Base-by-base conservation (phyloP, 2,797 vertebrate genomes). In the Hypotaenidia philippensis region DNA sequence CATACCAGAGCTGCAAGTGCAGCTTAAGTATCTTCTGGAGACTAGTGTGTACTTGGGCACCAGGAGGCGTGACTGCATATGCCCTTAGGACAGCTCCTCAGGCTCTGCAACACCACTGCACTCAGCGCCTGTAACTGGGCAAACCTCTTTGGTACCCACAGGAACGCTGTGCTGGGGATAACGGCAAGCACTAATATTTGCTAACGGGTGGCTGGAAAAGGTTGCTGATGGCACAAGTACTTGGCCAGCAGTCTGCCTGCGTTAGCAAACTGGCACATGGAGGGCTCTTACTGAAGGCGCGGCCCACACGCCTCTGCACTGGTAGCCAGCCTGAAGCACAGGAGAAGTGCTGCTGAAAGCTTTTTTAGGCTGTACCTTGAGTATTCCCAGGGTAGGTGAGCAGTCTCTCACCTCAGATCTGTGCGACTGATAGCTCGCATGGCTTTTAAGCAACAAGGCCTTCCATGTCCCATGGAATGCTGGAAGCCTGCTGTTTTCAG, bases 51-150 rank as follows among this genome's bases (percentile, higher is more conserved):
- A 11, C 11, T 7, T 5, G 7, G 47, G 36, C 47, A 60, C 13
- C 38, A 38, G 1, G 0, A 31, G 27, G 23, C 1, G 2, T 10
- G 11, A 17, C 27, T 66, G 23, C 0, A 0, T 65, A 0, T 61
- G 50, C 10, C 29, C 19, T 44, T 31, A 21, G 0, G 1, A 75
- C 8, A 10, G 11, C 20, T 60, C 23, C 23, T 53, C n/a, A 55
- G 23, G 11, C 9, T 68, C 76, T 52, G 22, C 4, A 36, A 49
- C 18, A 40, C 14, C 15, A 40, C 61, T 45, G 49, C 19, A 5
- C 22, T 21, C 15, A 32, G 41, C 23, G 55, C 19, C 61, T 57
- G 12, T 0, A 61, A 27, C 12, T 22, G 13, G n/a, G 56, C 17
- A 83, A 66, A 93, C 40, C 6, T 36, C 19, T 31, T 45, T 3